Evolutionary conservation across 2,797 vertebrate genomes (phyloP).

Genomic region (Chaetodon trifasciatus): DNA sequence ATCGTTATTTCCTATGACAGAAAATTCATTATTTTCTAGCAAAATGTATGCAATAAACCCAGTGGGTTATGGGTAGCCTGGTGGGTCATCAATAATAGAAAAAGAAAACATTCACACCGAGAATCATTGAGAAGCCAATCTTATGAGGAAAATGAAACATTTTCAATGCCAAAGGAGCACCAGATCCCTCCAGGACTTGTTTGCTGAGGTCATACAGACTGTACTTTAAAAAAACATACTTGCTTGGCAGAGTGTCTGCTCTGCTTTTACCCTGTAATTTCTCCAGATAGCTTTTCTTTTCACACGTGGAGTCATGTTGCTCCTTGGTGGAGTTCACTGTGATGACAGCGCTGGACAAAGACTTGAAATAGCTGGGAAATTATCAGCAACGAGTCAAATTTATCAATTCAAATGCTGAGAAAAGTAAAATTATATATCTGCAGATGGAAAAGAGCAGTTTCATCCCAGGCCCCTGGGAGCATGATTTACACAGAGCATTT

Average conservation of each 20-base stretch:
- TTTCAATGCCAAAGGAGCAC: constrained; percentile 25
- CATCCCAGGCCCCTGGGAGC: not conserved
- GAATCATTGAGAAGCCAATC: constrained; percentile 19
- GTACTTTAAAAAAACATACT: constrained; percentile 47
- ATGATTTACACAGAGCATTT: constrained; percentile 8
- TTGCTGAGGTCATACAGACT: constrained; percentile 28
- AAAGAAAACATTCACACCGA: constrained; percentile 28
- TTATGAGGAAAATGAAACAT: constrained; percentile 17
- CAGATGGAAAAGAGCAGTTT: constrained; percentile 27
- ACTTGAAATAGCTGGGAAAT: constrained; percentile 39
- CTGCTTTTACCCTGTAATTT: constrained; percentile 55
- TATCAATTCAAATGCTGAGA: constrained; percentile 20
- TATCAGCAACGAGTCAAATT: constrained; percentile 42
- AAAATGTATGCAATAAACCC: constrained; percentile 19
- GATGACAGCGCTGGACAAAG: constrained; percentile 38
- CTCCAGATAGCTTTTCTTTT: constrained; percentile 56
- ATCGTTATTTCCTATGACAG: constrained; percentile 9
- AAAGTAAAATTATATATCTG: constrained; percentile 27
- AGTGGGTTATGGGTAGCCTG: not conserved
- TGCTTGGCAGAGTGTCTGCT: constrained; percentile 34
- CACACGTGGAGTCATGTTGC: constrained; percentile 24
- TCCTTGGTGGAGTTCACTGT: constrained; percentile 32
- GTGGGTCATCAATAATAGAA: constrained; percentile 24
- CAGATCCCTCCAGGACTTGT: constrained; percentile 23
- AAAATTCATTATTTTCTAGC: constrained; percentile 20